Evolutionary conservation across 2,113 vertebrate genomes (phyloP).

Genomic region (Periophthalmodon schlosseri): DNA sequence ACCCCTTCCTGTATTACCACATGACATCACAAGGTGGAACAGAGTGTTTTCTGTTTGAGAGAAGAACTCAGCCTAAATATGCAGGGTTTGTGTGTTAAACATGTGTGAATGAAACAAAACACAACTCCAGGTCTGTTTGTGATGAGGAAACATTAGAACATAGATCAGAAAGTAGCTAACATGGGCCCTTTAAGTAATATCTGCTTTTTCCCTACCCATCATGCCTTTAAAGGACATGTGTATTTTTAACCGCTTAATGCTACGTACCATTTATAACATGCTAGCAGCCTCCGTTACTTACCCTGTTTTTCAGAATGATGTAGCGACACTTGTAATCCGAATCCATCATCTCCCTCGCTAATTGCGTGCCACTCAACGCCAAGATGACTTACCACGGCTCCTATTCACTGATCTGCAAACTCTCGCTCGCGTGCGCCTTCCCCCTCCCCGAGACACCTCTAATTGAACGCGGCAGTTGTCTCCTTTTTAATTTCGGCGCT

Average conservation of each 20-base stretch:
- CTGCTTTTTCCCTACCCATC: neutral
- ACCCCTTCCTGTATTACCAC: no score
- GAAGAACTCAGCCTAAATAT: no score
- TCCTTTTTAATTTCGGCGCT: constrained; percentile 76
- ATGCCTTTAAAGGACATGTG: neutral
- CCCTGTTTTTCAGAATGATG: constrained; percentile 5
- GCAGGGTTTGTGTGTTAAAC: no score
- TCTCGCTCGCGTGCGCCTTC: constrained; percentile 31
- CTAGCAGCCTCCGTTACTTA: neutral
- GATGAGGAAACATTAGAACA: no score
- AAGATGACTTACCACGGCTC: constrained; percentile 17
- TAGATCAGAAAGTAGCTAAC: no score
- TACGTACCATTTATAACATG: neutral
- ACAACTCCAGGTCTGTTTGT: no score
- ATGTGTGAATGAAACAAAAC: no score
- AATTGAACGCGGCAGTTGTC: constrained; percentile 74
- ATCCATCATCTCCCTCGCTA: constrained; percentile 14
- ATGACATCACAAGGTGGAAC: no score
- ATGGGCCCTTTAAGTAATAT: no score
- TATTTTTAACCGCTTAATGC: neutral
- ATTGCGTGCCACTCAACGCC: constrained; percentile 16
- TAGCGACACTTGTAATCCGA: constrained; percentile 26
- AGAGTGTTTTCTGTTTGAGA: no score
- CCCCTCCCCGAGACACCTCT: constrained; percentile 48
- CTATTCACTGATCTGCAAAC: constrained; percentile 5